Conservation (phyloP, 2,888 invertebrate species). For the Lamproptera curius region DNA sequence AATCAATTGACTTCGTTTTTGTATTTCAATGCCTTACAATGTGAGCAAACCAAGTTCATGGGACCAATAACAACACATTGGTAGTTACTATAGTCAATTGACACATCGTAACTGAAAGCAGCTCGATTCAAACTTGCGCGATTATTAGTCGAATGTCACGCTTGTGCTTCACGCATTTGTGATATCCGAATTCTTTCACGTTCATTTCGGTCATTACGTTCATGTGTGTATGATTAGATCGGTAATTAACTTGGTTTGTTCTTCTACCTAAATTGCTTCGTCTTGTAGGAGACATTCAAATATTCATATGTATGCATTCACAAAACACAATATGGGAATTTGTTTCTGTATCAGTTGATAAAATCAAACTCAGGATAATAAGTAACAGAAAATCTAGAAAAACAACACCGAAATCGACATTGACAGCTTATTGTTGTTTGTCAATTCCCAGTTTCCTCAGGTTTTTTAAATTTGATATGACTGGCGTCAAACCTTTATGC, state of each 20-base stretch:
- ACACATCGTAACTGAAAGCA: conserved; percentile 24
- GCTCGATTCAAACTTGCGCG: conserved; percentile 7
- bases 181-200: not conserved
- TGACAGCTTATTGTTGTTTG: no score
- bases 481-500: not conserved
- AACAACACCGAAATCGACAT: not conserved
- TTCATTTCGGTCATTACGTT: not conserved
- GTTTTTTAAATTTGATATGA: not conserved
- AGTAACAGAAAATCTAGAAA: no score
- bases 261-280: not conserved
- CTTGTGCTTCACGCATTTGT: not conserved
- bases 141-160: not conserved
- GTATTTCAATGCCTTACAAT: conserved; percentile 32
- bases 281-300: not conserved
- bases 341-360: not conserved
- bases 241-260: not conserved
- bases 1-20: conserved; percentile 35
- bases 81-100: conserved; percentile 43
- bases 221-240: not conserved
- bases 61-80: conserved; percentile 21
- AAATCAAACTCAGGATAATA: no score
- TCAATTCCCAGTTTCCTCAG: not conserved
- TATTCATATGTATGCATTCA: not conserved
- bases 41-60: conserved; percentile 17
- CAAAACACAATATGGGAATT: not conserved